Base-by-base conservation (phyloP, 2,797 vertebrate species). In the Alcedo quadribrachys region DNA sequence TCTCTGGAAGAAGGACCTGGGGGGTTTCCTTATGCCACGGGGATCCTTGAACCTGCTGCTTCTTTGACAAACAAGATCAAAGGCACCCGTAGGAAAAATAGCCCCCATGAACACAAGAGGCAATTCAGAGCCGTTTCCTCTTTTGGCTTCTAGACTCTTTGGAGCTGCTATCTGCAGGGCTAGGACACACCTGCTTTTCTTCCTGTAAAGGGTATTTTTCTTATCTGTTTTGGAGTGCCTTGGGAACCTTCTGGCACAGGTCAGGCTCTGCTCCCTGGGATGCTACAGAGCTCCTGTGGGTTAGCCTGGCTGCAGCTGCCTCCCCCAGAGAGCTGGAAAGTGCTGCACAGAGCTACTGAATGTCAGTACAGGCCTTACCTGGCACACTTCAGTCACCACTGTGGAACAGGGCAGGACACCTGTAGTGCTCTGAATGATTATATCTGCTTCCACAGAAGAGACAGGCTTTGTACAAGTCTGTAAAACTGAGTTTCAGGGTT, bases 341-440 rank as follows among this genome's bases (percentile, higher is more conserved):
- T 3, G 43, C 24, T 57, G 22, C 40, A 12, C 15, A 68, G 32
- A 51, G 65, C 42, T 40, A 6, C 35, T 0, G 18, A 53, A 16
- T 0, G 1, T 8, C 11, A 18, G 30, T 68, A 27, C 2, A 1
- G 55, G 51, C 58, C 27, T 50, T 13, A 19, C 19, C 32, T 4
- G 53, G 32, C 15, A 13, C 19, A 4, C 8, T 51, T 48, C 35
- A 7, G 18, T 54, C 33, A 2, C 46, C 43, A 27, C 22, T 35
- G 0, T 1, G 30, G 54, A 65, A 16, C 25, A n/a, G 46, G 0
- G 1, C 10, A 9, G 15, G 13, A 14, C 30, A 33, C 35, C 11
- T 24, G 16, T 10, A 11, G 18, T 22, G 15, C 10, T 63, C 45
- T 58, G 15, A 42, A n/a, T 4, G 21, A 81, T 43, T 81, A 28